A percentile compares a stretch with the other conserved stretches of the same genome.
These are phyloP conservation scores for Chrysomallon squamiferum DNA, from an alignment of 1,140 invertebrate genomes.

Conservation along the genomic window DNA sequence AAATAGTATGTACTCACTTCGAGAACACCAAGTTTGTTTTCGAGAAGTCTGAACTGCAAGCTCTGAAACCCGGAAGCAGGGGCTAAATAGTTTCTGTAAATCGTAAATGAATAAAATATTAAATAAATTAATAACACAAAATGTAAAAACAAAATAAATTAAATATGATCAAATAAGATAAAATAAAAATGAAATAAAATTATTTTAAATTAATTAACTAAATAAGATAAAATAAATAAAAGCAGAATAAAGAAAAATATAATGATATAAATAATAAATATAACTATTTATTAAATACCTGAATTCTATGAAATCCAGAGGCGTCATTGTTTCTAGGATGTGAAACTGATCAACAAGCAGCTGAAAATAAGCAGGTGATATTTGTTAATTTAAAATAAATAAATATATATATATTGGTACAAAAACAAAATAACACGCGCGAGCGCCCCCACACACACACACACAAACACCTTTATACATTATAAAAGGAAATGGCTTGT, in stretches of 20 bases:
- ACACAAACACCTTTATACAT: not conserved
- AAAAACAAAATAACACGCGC: not conserved
- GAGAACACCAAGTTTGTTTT: constrained; percentile 95
- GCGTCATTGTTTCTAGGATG: constrained; percentile 82
- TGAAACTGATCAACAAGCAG: constrained; percentile 94
- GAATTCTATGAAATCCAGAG: constrained; percentile 54
- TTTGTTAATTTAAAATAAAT: not conserved
- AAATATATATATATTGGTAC: not conserved
- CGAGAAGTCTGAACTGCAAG: constrained; percentile 92
- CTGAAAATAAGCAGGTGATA: constrained; percentile 65
- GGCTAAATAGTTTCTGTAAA: constrained; percentile 76
- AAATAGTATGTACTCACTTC: too few relatives aligned
- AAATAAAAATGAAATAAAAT: too few relatives aligned
- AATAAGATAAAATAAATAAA: too few relatives aligned
- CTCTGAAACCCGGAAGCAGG: constrained; percentile 98
- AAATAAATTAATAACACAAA: too few relatives aligned
- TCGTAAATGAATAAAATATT: not conserved
- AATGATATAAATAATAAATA: too few relatives aligned
- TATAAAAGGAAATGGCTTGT: not conserved
- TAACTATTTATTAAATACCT: constrained; percentile 30
- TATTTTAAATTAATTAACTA: too few relatives aligned
- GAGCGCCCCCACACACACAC: not conserved
- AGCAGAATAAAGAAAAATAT: too few relatives aligned
- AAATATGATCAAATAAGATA: too few relatives aligned
- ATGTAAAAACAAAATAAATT: too few relatives aligned